These are phyloP conservation scores for Polymixis flavicincta DNA, from an alignment of 2,888 invertebrate species.

Conservation along the genomic window DNA sequence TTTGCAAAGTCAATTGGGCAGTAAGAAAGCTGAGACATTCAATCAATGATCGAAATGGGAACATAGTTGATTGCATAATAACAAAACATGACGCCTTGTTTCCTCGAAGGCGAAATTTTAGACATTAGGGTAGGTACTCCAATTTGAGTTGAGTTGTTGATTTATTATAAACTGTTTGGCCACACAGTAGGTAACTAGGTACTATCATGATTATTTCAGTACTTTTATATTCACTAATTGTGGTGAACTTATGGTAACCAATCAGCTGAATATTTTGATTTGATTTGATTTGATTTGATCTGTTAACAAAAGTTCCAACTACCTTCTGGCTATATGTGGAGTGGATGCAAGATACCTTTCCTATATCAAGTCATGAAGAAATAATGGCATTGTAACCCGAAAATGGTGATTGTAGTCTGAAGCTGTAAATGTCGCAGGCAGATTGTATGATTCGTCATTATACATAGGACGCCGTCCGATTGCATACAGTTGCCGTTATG, in stretches of 20 bases:
- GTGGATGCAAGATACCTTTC: too few relatives aligned
- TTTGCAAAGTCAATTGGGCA: too few relatives aligned
- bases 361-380: neutral
- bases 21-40: neutral
- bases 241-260: neutral
- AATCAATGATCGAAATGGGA: neutral
- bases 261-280: neutral
- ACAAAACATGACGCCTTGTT: too few relatives aligned
- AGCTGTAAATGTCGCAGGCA: too few relatives aligned
- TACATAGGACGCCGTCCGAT: too few relatives aligned
- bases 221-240: neutral
- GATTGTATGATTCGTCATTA: too few relatives aligned
- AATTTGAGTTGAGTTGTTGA: too few relatives aligned
- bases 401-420: neutral
- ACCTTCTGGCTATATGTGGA: too few relatives aligned
- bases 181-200: neutral
- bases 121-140: too few relatives aligned
- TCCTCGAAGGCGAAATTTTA: too few relatives aligned
- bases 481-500: too few relatives aligned
- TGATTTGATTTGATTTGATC: too few relatives aligned
- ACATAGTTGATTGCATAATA: conserved; percentile 2
- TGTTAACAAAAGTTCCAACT: neutral
- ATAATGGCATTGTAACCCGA: neutral
- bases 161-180: neutral
- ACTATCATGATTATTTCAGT: neutral